These are phyloP conservation scores for Eurosta solidaginis DNA, from an alignment of 1,140 invertebrate genomes.

Conservation along the genomic window DNA sequence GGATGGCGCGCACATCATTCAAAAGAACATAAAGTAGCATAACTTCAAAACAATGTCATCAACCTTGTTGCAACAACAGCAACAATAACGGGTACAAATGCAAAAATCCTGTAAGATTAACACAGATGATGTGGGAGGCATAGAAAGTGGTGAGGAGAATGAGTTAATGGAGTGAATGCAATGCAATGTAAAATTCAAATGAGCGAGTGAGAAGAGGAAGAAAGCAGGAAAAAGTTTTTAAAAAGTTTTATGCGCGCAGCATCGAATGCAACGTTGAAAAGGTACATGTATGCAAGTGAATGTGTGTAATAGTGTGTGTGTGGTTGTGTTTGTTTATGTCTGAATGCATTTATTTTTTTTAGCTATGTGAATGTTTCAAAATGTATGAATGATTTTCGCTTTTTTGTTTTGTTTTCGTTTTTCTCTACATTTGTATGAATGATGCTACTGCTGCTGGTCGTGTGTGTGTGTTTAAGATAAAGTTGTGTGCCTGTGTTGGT, in stretches of 20 bases:
- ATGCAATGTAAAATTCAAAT: not conserved
- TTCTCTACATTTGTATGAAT: not conserved
- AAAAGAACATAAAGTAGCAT: not conserved
- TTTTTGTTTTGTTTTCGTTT: not conserved
- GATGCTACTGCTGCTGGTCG: too few relatives aligned
- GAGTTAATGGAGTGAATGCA: not conserved
- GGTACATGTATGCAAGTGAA: not conserved
- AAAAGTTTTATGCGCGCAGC: conserved; percentile 4
- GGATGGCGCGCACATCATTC: not conserved
- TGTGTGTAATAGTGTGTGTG: not conserved
- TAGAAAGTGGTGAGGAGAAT: not conserved
- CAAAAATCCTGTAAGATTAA: not conserved
- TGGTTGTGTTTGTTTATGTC: not conserved
- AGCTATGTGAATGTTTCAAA: not conserved
- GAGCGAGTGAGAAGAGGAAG: conserved; percentile 14
- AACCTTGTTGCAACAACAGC: conserved; percentile 21
- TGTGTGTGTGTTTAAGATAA: not conserved
- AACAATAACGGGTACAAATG: not conserved
- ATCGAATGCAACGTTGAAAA: too few relatives aligned
- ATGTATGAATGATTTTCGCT: conserved; percentile 16
- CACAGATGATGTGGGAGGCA: not conserved
- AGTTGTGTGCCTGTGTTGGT: not conserved
- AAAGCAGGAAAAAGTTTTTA: conserved; percentile 19
- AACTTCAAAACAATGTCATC: conserved; percentile 30
- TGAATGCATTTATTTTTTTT: not conserved